Base-by-base conservation (phyloP, 2,113 vertebrate species). In the Catagonus wagneri region DNA sequence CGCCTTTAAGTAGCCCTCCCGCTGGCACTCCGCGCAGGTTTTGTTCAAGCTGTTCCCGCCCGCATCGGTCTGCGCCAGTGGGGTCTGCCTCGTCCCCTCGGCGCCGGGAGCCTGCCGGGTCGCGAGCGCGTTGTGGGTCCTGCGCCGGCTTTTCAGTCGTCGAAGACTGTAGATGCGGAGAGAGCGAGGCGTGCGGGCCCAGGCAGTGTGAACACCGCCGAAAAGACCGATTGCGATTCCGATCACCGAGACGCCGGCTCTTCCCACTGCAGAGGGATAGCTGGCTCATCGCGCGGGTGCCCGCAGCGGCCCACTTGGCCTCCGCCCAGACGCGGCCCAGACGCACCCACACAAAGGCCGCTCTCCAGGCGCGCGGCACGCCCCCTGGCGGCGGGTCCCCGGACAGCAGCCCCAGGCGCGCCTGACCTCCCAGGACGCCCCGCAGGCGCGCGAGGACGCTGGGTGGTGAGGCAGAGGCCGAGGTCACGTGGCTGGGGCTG, bases 381-480 rank as follows among this genome's bases (percentile, higher is more conserved):
- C 90, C 90, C 61, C 66, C 96, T 90, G 72, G 96, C 69, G 94
- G 92, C 9, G 69, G 65, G 22, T 56, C 19, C 39, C 14, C 71
- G 20, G 27, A 29, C 61, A 20, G 60, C 91, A 22, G 54, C 68
- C 16, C 27, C 3, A 2, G 54, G 36, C 0, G 23, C 7, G 6
- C 34, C 12, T 1, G 4, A 7, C 20, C 56, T 80, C 1, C 22
- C 6, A 4, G 29, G 36, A 29, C 66, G 14, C 61, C n/a, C 20
- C 7, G 63, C 54, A 27, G 58, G 34, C 14, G 15, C 22, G 3
- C 20, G 20, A 39, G 71, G 63, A 15, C 2, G 66, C 14, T 12
- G 39, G 36, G 12, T 15, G 19, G 39, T 7, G 66, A 8, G 32
- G 78, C 29, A 0, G 27, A 0, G 0, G 29, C 16, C 1, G 36